Evolutionary conservation across 2,888 invertebrate genomes (phyloP), one percentile per base, ranked within the genome.

Genomic region (Myopa testacea): DNA sequence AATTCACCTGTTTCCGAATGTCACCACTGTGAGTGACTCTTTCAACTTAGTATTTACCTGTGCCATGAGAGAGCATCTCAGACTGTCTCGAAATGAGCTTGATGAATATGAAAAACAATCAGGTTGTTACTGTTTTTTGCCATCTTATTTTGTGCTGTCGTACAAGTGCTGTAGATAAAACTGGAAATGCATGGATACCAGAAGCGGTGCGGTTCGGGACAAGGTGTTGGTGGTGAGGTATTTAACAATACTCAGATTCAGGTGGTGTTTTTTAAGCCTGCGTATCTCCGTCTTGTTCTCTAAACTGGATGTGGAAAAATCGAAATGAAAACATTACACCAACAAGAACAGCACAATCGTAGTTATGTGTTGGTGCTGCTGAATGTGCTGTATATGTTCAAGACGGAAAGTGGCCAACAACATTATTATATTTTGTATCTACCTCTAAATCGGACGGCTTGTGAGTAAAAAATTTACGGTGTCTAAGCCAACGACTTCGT

Each of bases 371-470:
- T 63, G 62, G 45, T 75, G 45, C 19, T 40, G 60, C 55, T 34
- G 52, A 68, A 38, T 45, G 68, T 69, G 75, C 69, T 75, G 45
- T 75, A 68, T 69, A 68, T 68, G 58, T 69, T 68, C 26, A 45
- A 68, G 75, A 58, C 58, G 45, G 34, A 69, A 74, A 75, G 69
- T 68, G 68, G 75, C 75, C 75, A 75, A 69, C 69, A 75, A 81
- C 78, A 76, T 83, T 84, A 70, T 70, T 76, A 84, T 83, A 82
- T 85, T 85, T 85, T 84, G 84, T 86, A 86, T 84, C 84, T 86
- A 86, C 85, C 85, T 86, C 84, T 86, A 85, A 83, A 86, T 85
- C 86, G 85, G 85, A 84, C 85, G 85, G 83, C 81, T 69, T 26
- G 45, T 55, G 37, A 67, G 38, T 34, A 14, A n/a, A 26, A 75